These are phyloP conservation scores for Phocides pigmalion DNA, from an alignment of 1,140 invertebrate genomes.

Conservation along the genomic window DNA sequence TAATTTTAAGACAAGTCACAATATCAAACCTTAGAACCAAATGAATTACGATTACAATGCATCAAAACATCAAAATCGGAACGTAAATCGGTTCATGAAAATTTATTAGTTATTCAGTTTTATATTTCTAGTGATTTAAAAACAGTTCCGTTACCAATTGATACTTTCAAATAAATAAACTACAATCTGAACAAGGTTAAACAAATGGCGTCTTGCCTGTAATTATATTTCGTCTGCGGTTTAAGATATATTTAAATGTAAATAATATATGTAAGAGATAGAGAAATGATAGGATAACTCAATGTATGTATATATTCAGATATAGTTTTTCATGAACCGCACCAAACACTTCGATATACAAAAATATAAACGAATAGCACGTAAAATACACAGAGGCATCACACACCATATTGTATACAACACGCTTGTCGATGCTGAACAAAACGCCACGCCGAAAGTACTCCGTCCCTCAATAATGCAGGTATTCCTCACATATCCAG, in stretches of 20 bases:
- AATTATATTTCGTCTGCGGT: too few relatives aligned
- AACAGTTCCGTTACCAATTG: constrained; percentile 23
- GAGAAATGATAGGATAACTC: background rate
- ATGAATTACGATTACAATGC: constrained; percentile 48
- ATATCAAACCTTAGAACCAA: constrained; percentile 72
- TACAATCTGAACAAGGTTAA: too few relatives aligned
- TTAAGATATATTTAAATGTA: too few relatives aligned
- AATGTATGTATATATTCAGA: background rate
- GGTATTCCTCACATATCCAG: constrained; percentile 36
- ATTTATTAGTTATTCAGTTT: constrained; percentile 33
- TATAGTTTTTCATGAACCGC: constrained; percentile 46
- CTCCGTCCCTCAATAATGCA: constrained; percentile 9
- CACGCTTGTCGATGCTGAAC: constrained; percentile 27
- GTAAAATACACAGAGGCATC: constrained; percentile 31
- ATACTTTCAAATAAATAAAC: too few relatives aligned
- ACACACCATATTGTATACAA: constrained; percentile 42
- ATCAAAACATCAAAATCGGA: constrained; percentile 61
- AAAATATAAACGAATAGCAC: constrained; percentile 38
- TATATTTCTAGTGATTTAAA: constrained; percentile 8
- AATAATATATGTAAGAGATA: background rate
- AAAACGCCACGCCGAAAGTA: constrained; percentile 6
- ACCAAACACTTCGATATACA: constrained; percentile 29
- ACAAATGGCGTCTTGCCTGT: too few relatives aligned
- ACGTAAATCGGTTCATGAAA: constrained; percentile 51
- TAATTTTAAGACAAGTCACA: constrained; percentile 67